These are phyloP conservation scores for Alosa alosa DNA, from an alignment of 2,113 vertebrate species.

Conservation along the genomic window DNA sequence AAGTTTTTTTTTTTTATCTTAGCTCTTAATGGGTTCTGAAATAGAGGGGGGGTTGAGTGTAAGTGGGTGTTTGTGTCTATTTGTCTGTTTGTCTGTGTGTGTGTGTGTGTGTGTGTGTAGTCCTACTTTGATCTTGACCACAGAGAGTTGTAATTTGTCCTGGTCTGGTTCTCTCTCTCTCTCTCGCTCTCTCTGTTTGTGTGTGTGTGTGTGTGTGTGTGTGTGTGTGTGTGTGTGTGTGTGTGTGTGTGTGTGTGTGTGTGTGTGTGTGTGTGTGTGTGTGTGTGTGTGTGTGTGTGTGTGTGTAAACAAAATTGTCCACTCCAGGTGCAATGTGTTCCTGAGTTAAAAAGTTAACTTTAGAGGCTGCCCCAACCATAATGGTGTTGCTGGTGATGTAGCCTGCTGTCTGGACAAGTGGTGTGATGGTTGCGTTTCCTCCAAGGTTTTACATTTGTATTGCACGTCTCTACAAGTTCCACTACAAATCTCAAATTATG, in stretches of 20 bases:
- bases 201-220: not conserved
- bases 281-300: not conserved
- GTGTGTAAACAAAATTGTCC: not conserved
- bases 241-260: not conserved
- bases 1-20: not conserved
- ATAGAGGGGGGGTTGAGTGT: not conserved
- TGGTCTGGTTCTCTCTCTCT: not conserved
- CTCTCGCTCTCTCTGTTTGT: not conserved
- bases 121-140: not conserved
- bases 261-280: not conserved
- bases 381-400: not conserved
- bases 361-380: not conserved
- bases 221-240: not conserved
- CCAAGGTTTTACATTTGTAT: not conserved
- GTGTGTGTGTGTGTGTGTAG: not conserved
- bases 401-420: not conserved
- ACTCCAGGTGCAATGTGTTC: not conserved
- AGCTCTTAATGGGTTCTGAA: not conserved
- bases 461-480: not conserved
- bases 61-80: not conserved
- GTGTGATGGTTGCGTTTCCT: not conserved
- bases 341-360: not conserved
- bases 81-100: not conserved
- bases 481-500: not conserved
- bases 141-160: not conserved